Evolutionary conservation across 2,797 vertebrate genomes (phyloP).

Genomic region (Callimico goeldii): DNA sequence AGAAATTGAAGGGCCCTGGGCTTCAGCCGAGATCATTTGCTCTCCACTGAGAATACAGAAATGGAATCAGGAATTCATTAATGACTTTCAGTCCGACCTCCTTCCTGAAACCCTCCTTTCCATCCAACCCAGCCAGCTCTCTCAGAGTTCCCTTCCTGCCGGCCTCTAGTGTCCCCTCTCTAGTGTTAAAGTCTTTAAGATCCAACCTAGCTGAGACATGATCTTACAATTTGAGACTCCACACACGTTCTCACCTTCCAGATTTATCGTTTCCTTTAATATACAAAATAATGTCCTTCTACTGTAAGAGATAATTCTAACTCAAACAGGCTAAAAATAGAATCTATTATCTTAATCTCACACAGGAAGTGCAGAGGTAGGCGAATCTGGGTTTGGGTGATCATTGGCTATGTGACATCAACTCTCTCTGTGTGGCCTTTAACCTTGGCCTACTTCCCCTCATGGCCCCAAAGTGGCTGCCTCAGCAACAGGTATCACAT

Average conservation of each 20-base stretch:
- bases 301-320: not conserved
- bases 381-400: not conserved
- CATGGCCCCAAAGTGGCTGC: not conserved
- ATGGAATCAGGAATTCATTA: not conserved
- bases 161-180: not conserved
- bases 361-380: not conserved
- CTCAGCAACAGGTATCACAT: not conserved
- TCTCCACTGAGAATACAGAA: not conserved
- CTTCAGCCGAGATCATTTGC: not conserved
- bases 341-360: not conserved
- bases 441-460: not conserved
- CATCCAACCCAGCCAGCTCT: not conserved
- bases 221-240: not conserved
- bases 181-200: not conserved
- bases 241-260: not conserved
- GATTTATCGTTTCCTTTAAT: constrained; percentile 37
- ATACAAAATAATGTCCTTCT: not conserved
- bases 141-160: not conserved
- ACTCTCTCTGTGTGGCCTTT: not conserved
- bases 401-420: not conserved
- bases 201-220: not conserved
- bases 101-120: not conserved
- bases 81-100: not conserved
- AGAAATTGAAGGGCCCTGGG: not conserved
- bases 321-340: not conserved